Percentiles rank a stretch among this genome's conserved stretches.
phyloP scores from a whole-genome alignment of 1,140 invertebrate genomes.

The Grapholita molesta region DNA sequence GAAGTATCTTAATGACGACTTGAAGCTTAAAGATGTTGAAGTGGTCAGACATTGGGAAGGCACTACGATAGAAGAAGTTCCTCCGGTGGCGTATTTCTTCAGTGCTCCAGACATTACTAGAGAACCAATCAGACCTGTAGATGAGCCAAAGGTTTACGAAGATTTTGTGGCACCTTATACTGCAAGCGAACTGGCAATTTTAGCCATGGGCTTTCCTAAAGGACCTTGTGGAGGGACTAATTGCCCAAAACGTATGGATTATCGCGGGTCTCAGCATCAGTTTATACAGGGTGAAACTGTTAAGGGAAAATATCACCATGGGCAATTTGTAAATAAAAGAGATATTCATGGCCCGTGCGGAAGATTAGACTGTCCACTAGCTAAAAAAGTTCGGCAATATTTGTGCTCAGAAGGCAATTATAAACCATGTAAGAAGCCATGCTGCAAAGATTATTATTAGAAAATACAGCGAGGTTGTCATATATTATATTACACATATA shows the following conservation, averaged over 20 bases:
- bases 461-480: background rate
- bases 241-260: constrained; percentile 68
- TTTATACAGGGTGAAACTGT: constrained; percentile 61
- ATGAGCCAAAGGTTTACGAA: constrained; percentile 53
- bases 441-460: constrained; percentile 58
- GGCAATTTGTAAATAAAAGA: constrained; percentile 64
- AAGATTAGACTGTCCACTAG: constrained; percentile 65
- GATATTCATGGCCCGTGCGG: constrained; percentile 70
- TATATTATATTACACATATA: too few species aligned
- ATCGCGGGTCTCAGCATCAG: constrained; percentile 62
- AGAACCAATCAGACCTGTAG: constrained; percentile 53
- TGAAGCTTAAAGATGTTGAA: constrained; percentile 65
- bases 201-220: constrained; percentile 72
- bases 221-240: constrained; percentile 70
- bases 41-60: constrained; percentile 69
- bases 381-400: constrained; percentile 61
- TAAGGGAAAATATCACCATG: constrained; percentile 65
- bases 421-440: constrained; percentile 65
- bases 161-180: constrained; percentile 65
- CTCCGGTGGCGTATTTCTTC: constrained; percentile 63
- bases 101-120: constrained; percentile 62
- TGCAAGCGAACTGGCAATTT: constrained; percentile 55
- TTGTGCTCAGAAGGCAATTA: constrained; percentile 61
- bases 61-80: constrained; percentile 58
- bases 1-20: constrained; percentile 65